Percentiles rank a stretch among this genome's conserved stretches.
phyloP scores from a whole-genome alignment of 2,113 vertebrate genomes.

The Lanius ludovicianus region DNA sequence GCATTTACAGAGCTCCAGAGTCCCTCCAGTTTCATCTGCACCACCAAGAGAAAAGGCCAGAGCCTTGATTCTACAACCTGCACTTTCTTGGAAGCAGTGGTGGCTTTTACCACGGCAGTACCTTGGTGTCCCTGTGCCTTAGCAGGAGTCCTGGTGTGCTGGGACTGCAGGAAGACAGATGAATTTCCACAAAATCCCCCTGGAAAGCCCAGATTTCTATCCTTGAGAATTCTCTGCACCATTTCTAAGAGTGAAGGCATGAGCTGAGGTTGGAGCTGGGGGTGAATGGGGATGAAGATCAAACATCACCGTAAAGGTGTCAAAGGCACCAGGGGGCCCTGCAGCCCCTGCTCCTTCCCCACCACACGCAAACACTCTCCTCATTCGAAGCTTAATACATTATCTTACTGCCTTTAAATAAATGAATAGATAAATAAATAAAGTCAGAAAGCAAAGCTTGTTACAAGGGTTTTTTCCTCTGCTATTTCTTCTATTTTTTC shows the following conservation, averaged over 20 bases:
- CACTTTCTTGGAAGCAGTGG: fast-evolving
- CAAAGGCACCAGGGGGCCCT: background rate
- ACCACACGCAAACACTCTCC: background rate
- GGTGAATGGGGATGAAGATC: background rate
- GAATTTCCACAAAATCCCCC: fast-evolving
- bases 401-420: background rate
- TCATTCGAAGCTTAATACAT: background rate
- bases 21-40: background rate
- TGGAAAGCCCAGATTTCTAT: background rate
- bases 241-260: fast-evolving
- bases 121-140: background rate
- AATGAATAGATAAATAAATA: background rate
- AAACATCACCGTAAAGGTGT: fast-evolving
- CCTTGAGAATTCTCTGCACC: background rate
- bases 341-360: background rate
- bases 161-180: no score
- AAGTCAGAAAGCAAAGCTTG: background rate
- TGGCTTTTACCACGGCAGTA: fast-evolving
- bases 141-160: background rate
- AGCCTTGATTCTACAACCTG: no score
- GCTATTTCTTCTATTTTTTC: background rate
- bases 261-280: background rate
- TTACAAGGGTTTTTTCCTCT: background rate
- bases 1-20: background rate
- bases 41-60: background rate